Conservation (phyloP, 2,797 vertebrate genomes). For the Diplodus sargus region DNA sequence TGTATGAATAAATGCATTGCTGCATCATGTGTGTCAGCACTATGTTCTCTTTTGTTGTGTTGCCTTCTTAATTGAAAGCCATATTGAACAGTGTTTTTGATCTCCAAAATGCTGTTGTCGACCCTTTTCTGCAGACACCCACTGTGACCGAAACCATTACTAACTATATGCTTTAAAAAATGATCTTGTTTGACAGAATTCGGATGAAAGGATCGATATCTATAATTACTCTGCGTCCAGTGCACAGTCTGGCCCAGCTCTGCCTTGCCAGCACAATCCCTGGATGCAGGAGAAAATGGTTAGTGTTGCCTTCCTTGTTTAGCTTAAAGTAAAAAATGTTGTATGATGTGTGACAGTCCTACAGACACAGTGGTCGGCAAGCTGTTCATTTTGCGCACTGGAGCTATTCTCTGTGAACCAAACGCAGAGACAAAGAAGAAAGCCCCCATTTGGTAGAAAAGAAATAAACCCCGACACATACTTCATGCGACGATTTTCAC, state of each 20-base stretch:
- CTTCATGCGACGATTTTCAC: too few relatives aligned
- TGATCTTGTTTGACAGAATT: not conserved
- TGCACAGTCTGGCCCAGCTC: not conserved
- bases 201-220: slow-evolving; percentile 5
- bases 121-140: slow-evolving; percentile 7
- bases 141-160: not conserved
- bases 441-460: too few relatives aligned
- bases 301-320: not conserved
- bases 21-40: not conserved
- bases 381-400: not conserved
- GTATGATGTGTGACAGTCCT: too few relatives aligned
- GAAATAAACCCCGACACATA: too few relatives aligned
- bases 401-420: too few relatives aligned
- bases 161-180: not conserved
- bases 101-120: not conserved
- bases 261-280: not conserved
- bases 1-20: not conserved
- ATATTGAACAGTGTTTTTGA: not conserved
- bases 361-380: not conserved
- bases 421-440: not conserved
- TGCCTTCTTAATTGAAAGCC: not conserved
- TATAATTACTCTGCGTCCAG: not conserved
- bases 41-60: not conserved
- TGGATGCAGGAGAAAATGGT: not conserved
- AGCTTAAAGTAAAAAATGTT: too few relatives aligned